Evolutionary conservation across 2,797 vertebrate genomes (phyloP), one percentile per base, ranked within the genome.

Genomic region (Alfaro cultratus): DNA sequence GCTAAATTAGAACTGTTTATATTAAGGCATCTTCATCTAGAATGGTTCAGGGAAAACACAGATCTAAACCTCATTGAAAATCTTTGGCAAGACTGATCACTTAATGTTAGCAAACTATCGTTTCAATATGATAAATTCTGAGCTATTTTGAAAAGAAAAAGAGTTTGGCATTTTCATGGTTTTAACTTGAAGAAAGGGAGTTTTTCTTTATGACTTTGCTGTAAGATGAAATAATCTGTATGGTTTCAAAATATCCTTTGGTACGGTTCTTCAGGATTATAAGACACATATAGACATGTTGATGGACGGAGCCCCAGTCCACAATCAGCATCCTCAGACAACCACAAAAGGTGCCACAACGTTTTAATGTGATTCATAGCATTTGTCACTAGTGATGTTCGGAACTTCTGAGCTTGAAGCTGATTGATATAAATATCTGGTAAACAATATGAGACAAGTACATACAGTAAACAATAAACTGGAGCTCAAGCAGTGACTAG

Each of bases 341-440:
- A 88, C 86, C 83, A 88, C 87, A 90, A 94, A 62, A 95, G 87
- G 92, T 94, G 93, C 89, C 93, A 94, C 91, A 90, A 93, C 89
- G 89, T 90, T 94, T 93, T 91, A 91, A 93, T 91, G 93, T 92
- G 92, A 93, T 93, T 92, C 86, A 89, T 92, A 92, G 93, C 92
- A 92, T 90, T 71, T 88, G 81, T 88, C 91, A 92, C 90, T 86
- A 88, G 93, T 92, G 89, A 91, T 91, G 86, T 87, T 94, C 82
- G 79, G 87, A 88, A 91, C 92, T 86, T 89, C 88, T 46, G 81
- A 82, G 87, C 93, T 92, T 86, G 85, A 92, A 94, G 93, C 92
- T 83, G 89, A 90, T 89, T 87, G 88, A 91, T 94, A 94, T 94
- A 94, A 94, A 95, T 92, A 94, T 92, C 90, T 87, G 89, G 87